phyloP scores from a whole-genome alignment of 2,797 vertebrate species.

The Peromyscus attwateri region DNA sequence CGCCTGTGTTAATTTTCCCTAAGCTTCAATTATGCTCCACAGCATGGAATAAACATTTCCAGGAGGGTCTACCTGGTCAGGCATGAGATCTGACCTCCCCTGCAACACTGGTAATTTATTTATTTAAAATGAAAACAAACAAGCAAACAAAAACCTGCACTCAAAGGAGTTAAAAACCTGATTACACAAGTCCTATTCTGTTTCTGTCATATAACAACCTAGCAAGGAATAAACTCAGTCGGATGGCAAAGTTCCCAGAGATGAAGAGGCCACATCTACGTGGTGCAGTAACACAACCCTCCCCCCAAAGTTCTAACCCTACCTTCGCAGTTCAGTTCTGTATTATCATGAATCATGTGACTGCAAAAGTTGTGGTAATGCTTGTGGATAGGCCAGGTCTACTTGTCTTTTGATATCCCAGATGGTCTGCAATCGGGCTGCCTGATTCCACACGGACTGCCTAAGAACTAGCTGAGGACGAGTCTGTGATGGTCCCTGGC shows the following conservation, averaged over 20 bases:
- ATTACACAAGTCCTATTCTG: not conserved
- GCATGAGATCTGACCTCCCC: not conserved
- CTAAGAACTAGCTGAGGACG: not conserved
- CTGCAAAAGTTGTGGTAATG: conserved; percentile 26
- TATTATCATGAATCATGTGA: not conserved
- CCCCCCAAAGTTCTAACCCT: not conserved
- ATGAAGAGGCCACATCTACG: not conserved
- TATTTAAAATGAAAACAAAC: not conserved
- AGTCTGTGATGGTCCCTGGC: not conserved
- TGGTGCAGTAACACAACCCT: not conserved
- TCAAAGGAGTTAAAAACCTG: conserved; percentile 17
- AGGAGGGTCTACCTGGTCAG: conserved; percentile 42
- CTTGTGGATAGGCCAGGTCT: not conserved
- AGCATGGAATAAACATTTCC: not conserved
- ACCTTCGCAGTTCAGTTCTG: conserved; percentile 8
- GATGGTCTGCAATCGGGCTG: not conserved
- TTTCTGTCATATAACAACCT: not conserved
- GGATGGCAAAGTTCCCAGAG: not conserved
- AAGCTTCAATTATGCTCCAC: conserved; percentile 23
- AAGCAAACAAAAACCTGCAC: not conserved
- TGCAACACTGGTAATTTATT: not conserved
- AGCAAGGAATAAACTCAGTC: conserved; percentile 48
- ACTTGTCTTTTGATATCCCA: not conserved
- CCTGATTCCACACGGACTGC: conserved; percentile 47
- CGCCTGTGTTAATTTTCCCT: conserved; percentile 35